Evolutionary conservation across 2,797 vertebrate species (phyloP), one percentile per base, ranked within the genome.

Genomic region (Astyanax mexicanus): DNA sequence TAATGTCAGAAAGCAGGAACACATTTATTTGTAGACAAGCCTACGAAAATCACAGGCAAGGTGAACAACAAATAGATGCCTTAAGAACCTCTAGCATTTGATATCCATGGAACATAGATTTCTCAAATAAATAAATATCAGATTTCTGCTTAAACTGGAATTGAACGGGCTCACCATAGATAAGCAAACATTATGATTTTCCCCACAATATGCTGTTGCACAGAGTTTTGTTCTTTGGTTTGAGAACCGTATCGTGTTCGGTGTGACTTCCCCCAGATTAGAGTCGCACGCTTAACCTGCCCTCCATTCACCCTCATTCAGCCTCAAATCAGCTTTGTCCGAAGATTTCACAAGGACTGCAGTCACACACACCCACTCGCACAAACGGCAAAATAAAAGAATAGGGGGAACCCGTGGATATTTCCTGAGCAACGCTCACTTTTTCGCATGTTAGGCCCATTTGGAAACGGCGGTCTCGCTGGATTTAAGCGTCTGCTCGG

Each of bases 271-370:
- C 42, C 61, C 69, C 70, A 87, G 83, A 89, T 89, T 88, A 84
- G 78, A 61, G 79, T 83, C 78, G 83, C 78, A 81, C 68, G 81
- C 88, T 78, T 87, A 87, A 85, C 79, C 25, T 85, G 88, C 84
- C 68, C 35, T 58, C 85, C 80, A 87, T 92, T 91, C 86, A 91
- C 62, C 75, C 77, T 11, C 83, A 23, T 62, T 66, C 61, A 85
- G 90, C 88, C 89, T 88, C 87, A 79, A 87, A 89, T 88, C 83
- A 87, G 86, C 86, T 87, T 89, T 89, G 86, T 88, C 79, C 78
- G 77, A 87, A 86, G 74, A 88, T 89, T 91, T 90, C 89, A 90
- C 87, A 85, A 87, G 83, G 78, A 73, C 85, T 69, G 71, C 87
- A 91, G 88, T 92, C 88, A 90, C 85, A 86, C 80, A 83, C 82